Evolutionary conservation across 1,140 invertebrate genomes (phyloP), one percentile per base, ranked within the genome.

Genomic region (Meloidogyne floridensis): DNA sequence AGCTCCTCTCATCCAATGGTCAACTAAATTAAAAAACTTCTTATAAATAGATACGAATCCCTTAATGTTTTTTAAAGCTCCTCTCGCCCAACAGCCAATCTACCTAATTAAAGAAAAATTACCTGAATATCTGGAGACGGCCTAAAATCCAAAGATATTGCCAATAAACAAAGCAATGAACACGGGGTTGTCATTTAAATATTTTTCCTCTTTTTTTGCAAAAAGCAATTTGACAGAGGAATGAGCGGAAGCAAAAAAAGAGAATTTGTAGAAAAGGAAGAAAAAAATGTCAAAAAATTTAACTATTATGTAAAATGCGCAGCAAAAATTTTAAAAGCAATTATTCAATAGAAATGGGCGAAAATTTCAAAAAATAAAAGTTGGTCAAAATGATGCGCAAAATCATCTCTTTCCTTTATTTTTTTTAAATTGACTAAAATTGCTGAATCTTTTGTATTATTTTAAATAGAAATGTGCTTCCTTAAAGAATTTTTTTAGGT

Each of bases 61-160:
- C 20, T 0, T 20, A 20, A 20, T 20, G 20, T 20, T 20, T 20
- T 20, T 20, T 20, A 20, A 20, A 20, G 32, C 32, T 32, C 32
- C 32, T 32, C 32, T 32, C 32, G 0, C 32, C 32, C 32, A 32
- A 32, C 32, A 32, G 32, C 32, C 32, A 32, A 32, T 32, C 32
- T 56, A 56, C 32, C 32, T 32, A 32, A 32, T 32, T 32, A 32
- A 32, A 32, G 20, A 65, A 65, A 65, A 65, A 65, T 65, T 65
- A 65, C 59, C 72, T 53, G 65, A 51, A 69, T 79, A 65, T 79
- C 77, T 51, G 77, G 77, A 32, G 77, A 79, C 3, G 77, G 65
- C 13, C 65, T 51, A 71, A 72, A 79, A 72, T 79, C 18, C 11
- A 79, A 18, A 42, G 77, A 20, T 4, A 71, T 54, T 4, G 77